These are phyloP conservation scores for Conchocele bisecta DNA, from an alignment of 2,888 invertebrate species.

Conservation along the genomic window DNA sequence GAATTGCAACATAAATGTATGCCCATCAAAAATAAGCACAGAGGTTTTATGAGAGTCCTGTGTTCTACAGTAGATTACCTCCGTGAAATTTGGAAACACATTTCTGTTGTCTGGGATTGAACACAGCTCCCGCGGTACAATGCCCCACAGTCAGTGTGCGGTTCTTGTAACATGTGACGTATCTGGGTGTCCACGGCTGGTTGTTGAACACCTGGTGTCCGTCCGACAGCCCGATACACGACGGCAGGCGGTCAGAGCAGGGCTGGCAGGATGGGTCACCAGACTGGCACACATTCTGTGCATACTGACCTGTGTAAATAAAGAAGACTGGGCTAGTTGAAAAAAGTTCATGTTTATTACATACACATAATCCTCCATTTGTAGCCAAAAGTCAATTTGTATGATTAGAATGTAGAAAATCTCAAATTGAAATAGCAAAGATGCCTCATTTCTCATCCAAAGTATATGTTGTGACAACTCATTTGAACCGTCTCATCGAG, in stretches of 20 bases:
- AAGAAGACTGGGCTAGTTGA: not conserved
- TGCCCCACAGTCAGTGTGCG: conserved; percentile 50
- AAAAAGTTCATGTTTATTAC: not conserved
- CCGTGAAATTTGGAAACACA: conserved; percentile 16
- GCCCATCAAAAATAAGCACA: too few relatives aligned
- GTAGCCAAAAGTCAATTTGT: too few relatives aligned
- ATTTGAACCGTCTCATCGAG: too few relatives aligned
- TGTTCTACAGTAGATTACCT: not conserved
- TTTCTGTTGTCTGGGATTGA: conserved; percentile 30
- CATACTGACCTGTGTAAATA: conserved; percentile 55
- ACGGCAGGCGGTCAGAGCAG: conserved; percentile 57
- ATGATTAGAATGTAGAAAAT: too few relatives aligned
- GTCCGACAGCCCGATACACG: conserved; percentile 57
- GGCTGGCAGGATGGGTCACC: conserved; percentile 45
- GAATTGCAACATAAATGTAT: too few relatives aligned
- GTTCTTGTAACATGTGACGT: conserved; percentile 55
- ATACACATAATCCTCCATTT: too few relatives aligned
- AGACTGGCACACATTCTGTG: conserved; percentile 45
- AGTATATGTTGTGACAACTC: not conserved
- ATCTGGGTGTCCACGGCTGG: conserved; percentile 50
- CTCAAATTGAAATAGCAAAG: too few relatives aligned
- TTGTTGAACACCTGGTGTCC: conserved; percentile 51
- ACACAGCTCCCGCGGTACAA: conserved; percentile 43
- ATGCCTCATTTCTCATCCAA: not conserved
- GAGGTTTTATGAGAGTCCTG: too few relatives aligned